These are phyloP conservation scores for Heteromyza rotundicornis DNA, from an alignment of 2,888 invertebrate species.

Conservation along the genomic window DNA sequence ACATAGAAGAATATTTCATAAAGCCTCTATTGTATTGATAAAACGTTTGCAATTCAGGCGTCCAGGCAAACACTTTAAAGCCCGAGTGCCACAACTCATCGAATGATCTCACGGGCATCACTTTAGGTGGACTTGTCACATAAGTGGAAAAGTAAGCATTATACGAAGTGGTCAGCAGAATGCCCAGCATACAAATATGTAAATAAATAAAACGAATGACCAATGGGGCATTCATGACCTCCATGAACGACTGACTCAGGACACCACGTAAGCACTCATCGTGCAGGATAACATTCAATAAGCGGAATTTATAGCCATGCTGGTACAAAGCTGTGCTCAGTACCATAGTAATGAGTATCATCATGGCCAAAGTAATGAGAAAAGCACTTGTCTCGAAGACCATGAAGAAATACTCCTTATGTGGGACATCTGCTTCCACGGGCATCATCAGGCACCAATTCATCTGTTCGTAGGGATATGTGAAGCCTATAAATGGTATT, in stretches of 20 bases:
- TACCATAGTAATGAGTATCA: slow-evolving; percentile 40
- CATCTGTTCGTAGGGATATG: slow-evolving; percentile 47
- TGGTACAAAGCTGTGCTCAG: slow-evolving; percentile 37
- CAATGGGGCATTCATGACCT: slow-evolving; percentile 39
- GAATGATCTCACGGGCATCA: slow-evolving; percentile 34
- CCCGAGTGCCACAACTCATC: slow-evolving; percentile 46
- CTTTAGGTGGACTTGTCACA: slow-evolving; percentile 49
- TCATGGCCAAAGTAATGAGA: slow-evolving; percentile 32
- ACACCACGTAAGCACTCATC: slow-evolving; percentile 51
- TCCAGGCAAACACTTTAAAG: slow-evolving; percentile 39
- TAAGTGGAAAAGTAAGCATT: slow-evolving; percentile 53
- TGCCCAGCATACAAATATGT: slow-evolving; percentile 49
- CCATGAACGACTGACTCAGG: slow-evolving; percentile 49
- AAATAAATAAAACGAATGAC: slow-evolving; percentile 47
- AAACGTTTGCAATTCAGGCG: too few relatives aligned
- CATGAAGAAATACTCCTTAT: slow-evolving; percentile 41
- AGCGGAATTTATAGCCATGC: slow-evolving; percentile 36
- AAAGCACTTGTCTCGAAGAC: slow-evolving; percentile 46
- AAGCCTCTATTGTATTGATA: too few relatives aligned
- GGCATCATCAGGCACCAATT: slow-evolving; percentile 52
- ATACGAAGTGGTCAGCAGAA: slow-evolving; percentile 52
- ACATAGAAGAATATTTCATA: slow-evolving; percentile 43
- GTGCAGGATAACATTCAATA: slow-evolving; percentile 45
- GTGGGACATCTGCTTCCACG: slow-evolving; percentile 47
- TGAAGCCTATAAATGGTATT: slow-evolving; percentile 30